phyloP scores from a whole-genome alignment of 1,140 invertebrate species.

The Caerostris darwini region DNA sequence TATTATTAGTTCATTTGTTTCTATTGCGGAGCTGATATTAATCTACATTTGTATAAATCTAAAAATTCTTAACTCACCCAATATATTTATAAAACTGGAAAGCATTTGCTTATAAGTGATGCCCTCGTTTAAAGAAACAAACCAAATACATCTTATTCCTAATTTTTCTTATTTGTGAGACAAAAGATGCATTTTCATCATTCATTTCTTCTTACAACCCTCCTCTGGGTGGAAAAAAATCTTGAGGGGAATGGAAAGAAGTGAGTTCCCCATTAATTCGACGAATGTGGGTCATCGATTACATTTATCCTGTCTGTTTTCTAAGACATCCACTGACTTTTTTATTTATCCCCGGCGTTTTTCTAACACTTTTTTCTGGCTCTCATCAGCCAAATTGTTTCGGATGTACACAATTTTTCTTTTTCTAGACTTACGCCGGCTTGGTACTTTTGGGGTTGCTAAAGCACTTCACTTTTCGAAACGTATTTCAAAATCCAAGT shows the following conservation, averaged over 20 bases:
- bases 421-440: background rate
- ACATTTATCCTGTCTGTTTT: background rate
- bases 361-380: background rate
- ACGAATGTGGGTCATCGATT: constrained; percentile 51
- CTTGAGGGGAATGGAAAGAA: background rate
- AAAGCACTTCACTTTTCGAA: no score
- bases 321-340: background rate
- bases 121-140: no score
- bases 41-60: no score
- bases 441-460: no score
- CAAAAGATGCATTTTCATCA: background rate
- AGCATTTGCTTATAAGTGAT: no score
- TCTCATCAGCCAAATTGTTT: constrained; percentile 36
- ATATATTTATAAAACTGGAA: no score
- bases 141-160: no score
- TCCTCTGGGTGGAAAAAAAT: background rate
- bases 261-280: background rate
- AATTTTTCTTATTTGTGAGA: no score
- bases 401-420: background rate
- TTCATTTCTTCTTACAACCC: background rate
- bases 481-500: no score
- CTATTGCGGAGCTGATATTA: no score
- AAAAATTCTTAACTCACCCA: no score
- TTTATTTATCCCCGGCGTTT: background rate
- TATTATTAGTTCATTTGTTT: no score